Evolutionary conservation across 1,140 invertebrate genomes (phyloP).

Genomic region (Philaenus spumarius): DNA sequence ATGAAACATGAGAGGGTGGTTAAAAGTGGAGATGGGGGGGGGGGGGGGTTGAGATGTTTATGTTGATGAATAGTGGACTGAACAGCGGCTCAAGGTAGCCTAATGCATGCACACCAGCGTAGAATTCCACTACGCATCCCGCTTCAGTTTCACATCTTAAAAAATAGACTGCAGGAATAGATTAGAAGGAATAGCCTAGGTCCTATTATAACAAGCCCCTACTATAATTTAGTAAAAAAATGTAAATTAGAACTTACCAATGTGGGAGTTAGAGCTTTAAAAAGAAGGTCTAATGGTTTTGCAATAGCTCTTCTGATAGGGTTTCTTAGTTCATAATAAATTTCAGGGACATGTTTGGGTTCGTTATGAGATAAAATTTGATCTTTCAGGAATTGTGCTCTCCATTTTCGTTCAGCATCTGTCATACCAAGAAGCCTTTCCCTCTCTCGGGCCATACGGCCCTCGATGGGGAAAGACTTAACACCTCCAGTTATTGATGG

Average conservation of each 20-base stretch:
- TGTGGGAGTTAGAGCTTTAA: constrained; percentile 27
- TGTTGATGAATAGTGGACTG: no score
- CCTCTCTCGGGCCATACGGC: constrained; percentile 61
- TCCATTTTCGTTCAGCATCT: constrained; percentile 68
- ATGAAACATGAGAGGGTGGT: no score
- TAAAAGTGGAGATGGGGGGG: no score
- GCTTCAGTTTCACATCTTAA: no score
- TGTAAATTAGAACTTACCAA: constrained; percentile 1
- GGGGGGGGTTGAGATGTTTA: no score
- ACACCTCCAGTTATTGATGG: constrained; percentile 50
- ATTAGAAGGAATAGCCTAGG: no score
- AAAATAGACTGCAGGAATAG: no score
- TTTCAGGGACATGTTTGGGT: constrained; percentile 55
- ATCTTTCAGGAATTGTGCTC: constrained; percentile 75
- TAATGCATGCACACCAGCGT: no score
- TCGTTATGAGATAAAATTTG: constrained; percentile 66
- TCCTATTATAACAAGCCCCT: no score
- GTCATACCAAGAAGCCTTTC: constrained; percentile 76
- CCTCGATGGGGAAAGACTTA: constrained; percentile 62
- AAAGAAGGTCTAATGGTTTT: constrained; percentile 52
- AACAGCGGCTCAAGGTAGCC: no score
- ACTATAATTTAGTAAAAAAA: constrained; percentile 25
- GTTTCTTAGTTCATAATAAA: constrained; percentile 61
- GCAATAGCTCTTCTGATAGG: constrained; percentile 68
- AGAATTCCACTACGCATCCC: no score